phyloP scores from a whole-genome alignment of 2,888 invertebrate species.

The Coleophora flavipennella region DNA sequence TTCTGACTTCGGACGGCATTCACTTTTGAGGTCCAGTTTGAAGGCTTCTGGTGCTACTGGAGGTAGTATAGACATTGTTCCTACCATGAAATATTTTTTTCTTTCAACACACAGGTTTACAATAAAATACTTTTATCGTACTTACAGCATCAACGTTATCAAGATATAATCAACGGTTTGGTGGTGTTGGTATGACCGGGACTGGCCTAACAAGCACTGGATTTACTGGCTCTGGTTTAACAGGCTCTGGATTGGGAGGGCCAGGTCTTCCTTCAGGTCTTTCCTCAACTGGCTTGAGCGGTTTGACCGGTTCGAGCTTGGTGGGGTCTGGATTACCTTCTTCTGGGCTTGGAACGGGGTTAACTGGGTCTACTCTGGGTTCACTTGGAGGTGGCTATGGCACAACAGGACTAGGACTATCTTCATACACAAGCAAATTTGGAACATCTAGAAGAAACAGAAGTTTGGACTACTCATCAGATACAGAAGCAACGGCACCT shows the following conservation, averaged over 20 bases:
- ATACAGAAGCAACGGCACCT: constrained; percentile 93
- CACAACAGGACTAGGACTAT: constrained; percentile 51
- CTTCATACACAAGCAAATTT: constrained; percentile 64
- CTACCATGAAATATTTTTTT: not conserved
- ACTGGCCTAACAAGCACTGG: constrained; percentile 41
- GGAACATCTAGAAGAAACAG: constrained; percentile 82
- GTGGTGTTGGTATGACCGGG: constrained; percentile 45
- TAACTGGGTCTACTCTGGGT: constrained; percentile 49
- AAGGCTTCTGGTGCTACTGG: constrained; percentile 74
- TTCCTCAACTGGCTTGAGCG: constrained; percentile 61
- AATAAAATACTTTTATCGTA: not conserved
- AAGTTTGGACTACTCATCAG: constrained; percentile 93
- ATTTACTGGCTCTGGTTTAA: constrained; percentile 26
- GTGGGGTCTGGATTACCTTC: constrained; percentile 52
- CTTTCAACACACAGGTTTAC: not conserved
- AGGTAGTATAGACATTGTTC: constrained; percentile 20
- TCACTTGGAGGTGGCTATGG: constrained; percentile 55
- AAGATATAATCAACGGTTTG: constrained; percentile 77
- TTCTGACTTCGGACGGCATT: constrained; percentile 87
- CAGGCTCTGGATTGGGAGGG: constrained; percentile 37
- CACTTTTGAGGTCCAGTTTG: constrained; percentile 84
- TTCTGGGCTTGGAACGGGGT: constrained; percentile 50
- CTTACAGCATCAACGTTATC: constrained; percentile 68
- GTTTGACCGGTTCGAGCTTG: constrained; percentile 56
- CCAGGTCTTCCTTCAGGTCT: constrained; percentile 54